Conservation (phyloP, 2,797 vertebrate species). For the Gadopsis marmoratus region DNA sequence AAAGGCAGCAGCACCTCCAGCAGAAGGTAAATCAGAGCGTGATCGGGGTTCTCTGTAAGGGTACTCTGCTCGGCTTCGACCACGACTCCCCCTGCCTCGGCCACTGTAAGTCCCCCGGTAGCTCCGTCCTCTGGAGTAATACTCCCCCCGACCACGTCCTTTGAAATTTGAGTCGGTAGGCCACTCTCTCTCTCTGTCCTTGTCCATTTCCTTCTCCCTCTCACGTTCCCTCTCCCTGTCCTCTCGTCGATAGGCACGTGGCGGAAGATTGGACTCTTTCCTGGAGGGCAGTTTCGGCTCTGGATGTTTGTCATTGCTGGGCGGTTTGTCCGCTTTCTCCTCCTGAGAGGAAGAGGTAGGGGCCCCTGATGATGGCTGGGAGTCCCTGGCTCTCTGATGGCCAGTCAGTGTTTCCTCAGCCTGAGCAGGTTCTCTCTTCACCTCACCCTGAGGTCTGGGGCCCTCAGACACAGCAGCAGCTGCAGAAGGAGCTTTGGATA, state of each 20-base stretch:
- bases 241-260: conserved; percentile 92
- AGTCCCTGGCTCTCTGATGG: conserved; percentile 75
- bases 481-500: conserved; percentile 70
- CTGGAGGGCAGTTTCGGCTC: conserved; percentile 88
- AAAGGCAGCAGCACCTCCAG: conserved; percentile 84
- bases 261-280: conserved; percentile 90
- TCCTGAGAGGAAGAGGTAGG: conserved; percentile 87
- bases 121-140: conserved; percentile 97
- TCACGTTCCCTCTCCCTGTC: conserved; percentile 93
- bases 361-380: conserved; percentile 78
- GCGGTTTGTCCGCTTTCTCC: conserved; percentile 89
- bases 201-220: conserved; percentile 89
- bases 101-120: conserved; percentile 95
- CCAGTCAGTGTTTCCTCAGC: conserved; percentile 60
- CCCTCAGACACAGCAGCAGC: conserved; percentile 76
- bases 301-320: conserved; percentile 86
- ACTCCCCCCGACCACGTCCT: conserved; percentile 96
- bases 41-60: conserved; percentile 92
- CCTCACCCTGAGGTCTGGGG: conserved; percentile 80
- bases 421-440: conserved; percentile 84
- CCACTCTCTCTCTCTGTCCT: conserved; percentile 88
- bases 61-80: conserved; percentile 92
- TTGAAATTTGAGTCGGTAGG: conserved; percentile 91
- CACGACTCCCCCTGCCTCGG: conserved; percentile 89
- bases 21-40: conserved; percentile 85